Evolutionary conservation across 2,888 invertebrate species (phyloP).

Genomic region (Globia sparganii): DNA sequence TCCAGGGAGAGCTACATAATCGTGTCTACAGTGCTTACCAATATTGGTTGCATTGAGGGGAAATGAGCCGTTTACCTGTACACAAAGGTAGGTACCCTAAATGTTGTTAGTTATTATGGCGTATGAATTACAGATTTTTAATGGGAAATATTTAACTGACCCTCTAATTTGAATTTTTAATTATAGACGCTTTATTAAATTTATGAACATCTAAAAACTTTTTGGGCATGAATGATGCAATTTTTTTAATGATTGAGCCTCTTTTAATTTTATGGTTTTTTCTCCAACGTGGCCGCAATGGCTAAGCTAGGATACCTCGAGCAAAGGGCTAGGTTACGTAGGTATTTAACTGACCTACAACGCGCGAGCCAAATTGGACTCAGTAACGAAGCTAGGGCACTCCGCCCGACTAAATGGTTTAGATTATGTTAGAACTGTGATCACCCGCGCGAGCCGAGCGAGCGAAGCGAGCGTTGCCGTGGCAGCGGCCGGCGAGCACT

Average conservation of each 20-base stretch:
- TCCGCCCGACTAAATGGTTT: background rate
- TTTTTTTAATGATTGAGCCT: background rate
- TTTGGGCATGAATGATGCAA: background rate
- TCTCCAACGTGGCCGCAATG: background rate
- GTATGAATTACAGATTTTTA: background rate
- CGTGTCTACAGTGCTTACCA: background rate
- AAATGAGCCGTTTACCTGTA: background rate
- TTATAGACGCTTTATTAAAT: background rate
- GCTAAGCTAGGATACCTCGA: too few species aligned
- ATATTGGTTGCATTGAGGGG: conserved; percentile 18
- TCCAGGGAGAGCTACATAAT: conserved; percentile 26
- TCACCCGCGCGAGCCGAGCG: background rate
- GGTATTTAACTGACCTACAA: too few species aligned
- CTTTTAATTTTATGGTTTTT: background rate
- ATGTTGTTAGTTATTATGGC: background rate
- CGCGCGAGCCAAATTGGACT: too few species aligned
- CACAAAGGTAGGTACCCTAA: background rate
- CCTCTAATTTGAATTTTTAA: too few species aligned
- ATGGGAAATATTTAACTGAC: background rate
- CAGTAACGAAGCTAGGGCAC: background rate
- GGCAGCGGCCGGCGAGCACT: background rate
- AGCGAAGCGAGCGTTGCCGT: background rate
- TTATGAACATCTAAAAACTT: background rate
- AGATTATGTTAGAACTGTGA: background rate
- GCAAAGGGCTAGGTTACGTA: too few species aligned